phyloP scores from a whole-genome alignment of 2,797 vertebrate genomes.

The Syngnathus acus region DNA sequence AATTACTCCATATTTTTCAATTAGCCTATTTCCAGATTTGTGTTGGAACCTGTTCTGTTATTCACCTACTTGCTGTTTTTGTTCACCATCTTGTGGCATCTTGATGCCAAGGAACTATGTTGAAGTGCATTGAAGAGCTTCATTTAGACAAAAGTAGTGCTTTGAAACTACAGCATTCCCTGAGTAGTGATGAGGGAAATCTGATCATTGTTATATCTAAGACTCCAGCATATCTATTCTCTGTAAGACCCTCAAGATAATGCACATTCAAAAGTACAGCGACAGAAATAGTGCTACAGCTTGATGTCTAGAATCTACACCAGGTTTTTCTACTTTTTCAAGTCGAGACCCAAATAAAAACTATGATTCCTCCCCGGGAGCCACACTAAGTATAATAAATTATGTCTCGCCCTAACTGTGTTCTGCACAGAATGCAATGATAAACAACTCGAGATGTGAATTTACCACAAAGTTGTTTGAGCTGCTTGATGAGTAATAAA shows the following conservation, averaged over 20 bases:
- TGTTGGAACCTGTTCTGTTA: neutral
- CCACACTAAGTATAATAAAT: neutral
- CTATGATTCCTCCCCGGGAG: neutral
- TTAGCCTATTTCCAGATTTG: no score
- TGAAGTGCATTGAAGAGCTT: neutral
- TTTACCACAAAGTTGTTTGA: neutral
- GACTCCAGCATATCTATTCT: no score
- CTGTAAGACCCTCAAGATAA: no score
- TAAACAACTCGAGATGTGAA: neutral
- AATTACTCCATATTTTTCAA: no score
- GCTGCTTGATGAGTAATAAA: neutral
- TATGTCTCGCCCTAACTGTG: neutral
- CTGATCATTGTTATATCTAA: no score
- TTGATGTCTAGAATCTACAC: neutral
- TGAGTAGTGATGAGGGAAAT: no score
- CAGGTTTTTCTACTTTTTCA: neutral
- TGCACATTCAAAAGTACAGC: no score
- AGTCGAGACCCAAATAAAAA: neutral
- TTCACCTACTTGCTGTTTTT: neutral
- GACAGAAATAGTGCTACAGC: neutral
- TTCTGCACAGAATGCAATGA: neutral
- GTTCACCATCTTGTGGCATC: no score
- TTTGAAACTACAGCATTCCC: no score
- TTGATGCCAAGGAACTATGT: neutral
- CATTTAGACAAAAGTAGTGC: neutral